These are phyloP conservation scores for Lasioglossum leucozonium DNA, from an alignment of 2,888 invertebrate genomes.

Conservation along the genomic window DNA sequence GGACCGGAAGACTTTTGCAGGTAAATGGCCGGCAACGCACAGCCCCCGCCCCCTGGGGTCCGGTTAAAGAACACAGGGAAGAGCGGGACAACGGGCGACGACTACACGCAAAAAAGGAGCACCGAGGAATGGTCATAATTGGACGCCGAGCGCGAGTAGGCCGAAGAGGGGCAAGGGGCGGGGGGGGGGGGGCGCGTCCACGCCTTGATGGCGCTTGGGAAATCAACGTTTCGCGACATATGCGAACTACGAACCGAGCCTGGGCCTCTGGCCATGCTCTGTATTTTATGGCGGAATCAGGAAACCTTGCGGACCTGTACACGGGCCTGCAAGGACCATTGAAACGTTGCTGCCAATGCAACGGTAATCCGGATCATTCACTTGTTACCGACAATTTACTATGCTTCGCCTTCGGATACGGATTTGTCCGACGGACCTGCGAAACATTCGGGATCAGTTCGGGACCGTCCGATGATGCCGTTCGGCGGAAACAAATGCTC, in stretches of 20 bases:
- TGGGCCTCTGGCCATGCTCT: conserved; percentile 2
- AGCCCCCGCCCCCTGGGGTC: neutral
- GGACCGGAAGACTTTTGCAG: neutral
- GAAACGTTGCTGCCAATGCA: conserved; percentile 65
- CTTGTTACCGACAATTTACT: conserved; percentile 55
- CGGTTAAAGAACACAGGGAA: neutral
- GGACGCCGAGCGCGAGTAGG: conserved; percentile 26
- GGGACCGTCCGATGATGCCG: neutral
- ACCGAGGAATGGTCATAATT: conserved; percentile 51
- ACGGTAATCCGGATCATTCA: conserved; percentile 64
- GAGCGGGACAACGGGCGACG: neutral
- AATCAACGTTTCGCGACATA: conserved; percentile 62
- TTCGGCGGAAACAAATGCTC: neutral
- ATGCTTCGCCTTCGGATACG: conserved; percentile 38
- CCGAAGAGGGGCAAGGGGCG: conserved; percentile 6
- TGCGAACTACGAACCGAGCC: conserved; percentile 52
- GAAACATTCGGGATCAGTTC: neutral
- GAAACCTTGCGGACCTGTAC: conserved; percentile 16
- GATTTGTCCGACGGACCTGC: conserved; percentile 29
- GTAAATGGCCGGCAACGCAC: neutral
- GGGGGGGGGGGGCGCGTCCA: too few relatives aligned
- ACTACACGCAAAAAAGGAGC: neutral
- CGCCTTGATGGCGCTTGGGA: conserved; percentile 48
- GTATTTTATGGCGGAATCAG: conserved; percentile 52
- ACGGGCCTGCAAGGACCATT: conserved; percentile 54